phyloP scores from a whole-genome alignment of 1,140 invertebrate species.

The Penaeus japonicus region DNA sequence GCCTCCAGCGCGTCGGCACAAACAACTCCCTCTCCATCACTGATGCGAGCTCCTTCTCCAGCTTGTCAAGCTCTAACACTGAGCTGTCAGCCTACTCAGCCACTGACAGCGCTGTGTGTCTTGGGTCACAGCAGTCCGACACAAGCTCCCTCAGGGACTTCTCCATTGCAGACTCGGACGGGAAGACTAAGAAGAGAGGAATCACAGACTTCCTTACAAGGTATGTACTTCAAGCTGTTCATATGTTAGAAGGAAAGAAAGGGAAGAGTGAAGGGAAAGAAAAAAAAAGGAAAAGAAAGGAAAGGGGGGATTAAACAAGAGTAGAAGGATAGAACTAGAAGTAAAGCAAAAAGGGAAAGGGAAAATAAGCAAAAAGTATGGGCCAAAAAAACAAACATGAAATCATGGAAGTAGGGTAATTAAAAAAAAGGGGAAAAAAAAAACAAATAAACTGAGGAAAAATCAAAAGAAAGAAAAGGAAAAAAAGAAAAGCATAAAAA shows the following conservation, averaged over 20 bases:
- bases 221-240: background rate
- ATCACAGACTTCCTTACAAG: slow-evolving; percentile 36
- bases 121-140: slow-evolving; percentile 42
- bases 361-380: too few relatives aligned
- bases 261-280: background rate
- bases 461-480: too few relatives aligned
- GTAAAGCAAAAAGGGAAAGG: too few relatives aligned
- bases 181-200: slow-evolving; percentile 40
- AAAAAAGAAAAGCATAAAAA: too few relatives aligned
- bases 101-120: slow-evolving; percentile 46
- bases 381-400: too few relatives aligned
- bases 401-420: too few relatives aligned
- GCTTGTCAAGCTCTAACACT: slow-evolving; percentile 62
- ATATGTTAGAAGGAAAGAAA: background rate
- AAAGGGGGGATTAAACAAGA: too few relatives aligned
- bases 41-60: slow-evolving; percentile 66
- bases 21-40: slow-evolving; percentile 60
- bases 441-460: too few relatives aligned
- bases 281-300: background rate
- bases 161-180: slow-evolving; percentile 28
- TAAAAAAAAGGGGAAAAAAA: too few relatives aligned
- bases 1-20: slow-evolving; percentile 56
- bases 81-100: slow-evolving; percentile 44
- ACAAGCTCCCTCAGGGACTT: slow-evolving; percentile 40
- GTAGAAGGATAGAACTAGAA: too few relatives aligned